Base-by-base conservation (phyloP, 2,888 invertebrate species). In the Chrysina gloriosa region DNA sequence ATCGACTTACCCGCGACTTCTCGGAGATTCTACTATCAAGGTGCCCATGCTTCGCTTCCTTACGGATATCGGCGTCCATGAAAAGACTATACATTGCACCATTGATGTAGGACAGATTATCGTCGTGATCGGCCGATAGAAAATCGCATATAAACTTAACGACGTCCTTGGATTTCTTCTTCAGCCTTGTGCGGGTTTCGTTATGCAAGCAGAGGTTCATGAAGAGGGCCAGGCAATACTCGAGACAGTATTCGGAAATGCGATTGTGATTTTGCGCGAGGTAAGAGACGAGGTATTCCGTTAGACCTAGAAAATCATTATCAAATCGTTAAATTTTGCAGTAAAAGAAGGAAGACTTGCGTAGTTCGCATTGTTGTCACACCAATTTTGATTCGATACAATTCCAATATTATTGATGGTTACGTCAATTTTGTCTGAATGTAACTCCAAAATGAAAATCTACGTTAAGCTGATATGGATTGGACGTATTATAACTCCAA, bases 201-300 rank as follows among this genome's bases (percentile, higher is more conserved):
- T 84, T 83, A 72, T 89, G 85, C 31, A 91, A 82, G 72, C 89
- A 89, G 4, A 91, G 81, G 78, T 91, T 91, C 88, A 90, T 90
- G 19, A 90, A 82, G 7, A 91, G 82, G 2, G 90, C 90, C 5
- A 87, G 85, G n/a, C 87, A 84, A 75, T 89, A 90, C 77, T 90
- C 89, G 72, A 90, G 82, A 42, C 88, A 85, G 77, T 91, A 91
- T 0, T 85, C 82, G 50, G 84, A 82, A 71, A 84, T 80, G 52
- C 75, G 74, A 3, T 78, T 77, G 68, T 78, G 79, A 52, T 84
- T 81, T 50, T 79, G 78, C 45, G 85, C 84, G 64, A 90, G 80
- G 66, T 87, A 86, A 61, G 82, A 80, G 4, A 89, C 84, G 58
- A 90, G 78, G 87, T 89, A 88, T 75, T 89, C 88, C 3, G 89